Base-by-base conservation (phyloP, 2,888 invertebrate species). In the Parochlus steinenii region DNA sequence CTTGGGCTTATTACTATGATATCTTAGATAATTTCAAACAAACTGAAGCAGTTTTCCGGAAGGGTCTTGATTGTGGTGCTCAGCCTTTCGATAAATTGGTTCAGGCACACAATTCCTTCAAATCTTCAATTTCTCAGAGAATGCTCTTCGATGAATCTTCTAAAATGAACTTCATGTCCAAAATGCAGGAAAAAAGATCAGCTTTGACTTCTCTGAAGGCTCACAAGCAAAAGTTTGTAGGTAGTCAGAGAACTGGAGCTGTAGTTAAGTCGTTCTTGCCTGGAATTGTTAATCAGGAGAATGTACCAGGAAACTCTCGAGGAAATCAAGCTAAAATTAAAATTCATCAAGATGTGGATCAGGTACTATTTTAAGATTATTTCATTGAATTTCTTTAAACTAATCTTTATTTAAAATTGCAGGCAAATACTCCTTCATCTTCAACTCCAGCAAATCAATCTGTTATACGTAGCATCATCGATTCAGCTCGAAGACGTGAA, bases 1-100 rank as follows among this genome's bases (percentile, higher is more conserved):
- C 81, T 8, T 92, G 92, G 87, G 83, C 92, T 0, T 80, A 79
- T 51, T 80, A 82, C 47, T 73, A 83, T 47, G 92, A 92, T 55
- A 71, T 74, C 43, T 64, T 67, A 30, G 79, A 79, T 17, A 85
- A 90, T 62, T 75, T 71, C 47, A 79, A 79, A 50, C 73, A 73
- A 49, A 90, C 92, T 0, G 79, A 87, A 55, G 69, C 74, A 46
- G 74, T 92, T 16, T 85, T 80, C 51, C 65, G 74, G 48, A 60
- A 76, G 44, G 93, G 90, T 2, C 64, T 85, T 27, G 65, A 71
- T 30, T 71, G 73, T 33, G 65, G 69, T 22, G 90, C 90, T 2
- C 73, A 87, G 49, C 92, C 92, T 1, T 56, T 69, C 24, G 78
- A 83, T 42, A 76, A 78, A 48, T 59, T 87, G 11, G 67, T 74